Evolutionary conservation across 1,140 invertebrate genomes (phyloP).

Genomic region (Melitaea cinxia): DNA sequence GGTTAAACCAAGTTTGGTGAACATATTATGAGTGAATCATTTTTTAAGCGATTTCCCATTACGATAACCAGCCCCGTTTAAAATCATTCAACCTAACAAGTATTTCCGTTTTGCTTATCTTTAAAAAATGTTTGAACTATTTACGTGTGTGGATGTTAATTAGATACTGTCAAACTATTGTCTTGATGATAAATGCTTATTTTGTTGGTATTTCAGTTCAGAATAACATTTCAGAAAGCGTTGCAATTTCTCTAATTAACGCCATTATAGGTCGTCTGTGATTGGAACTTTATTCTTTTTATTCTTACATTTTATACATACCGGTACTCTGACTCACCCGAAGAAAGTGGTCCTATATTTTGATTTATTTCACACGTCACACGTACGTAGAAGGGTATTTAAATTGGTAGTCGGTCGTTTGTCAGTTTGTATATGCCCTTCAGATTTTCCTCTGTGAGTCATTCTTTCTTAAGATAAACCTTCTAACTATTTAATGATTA

Average conservation of each 20-base stretch:
- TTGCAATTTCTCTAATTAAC: not conserved
- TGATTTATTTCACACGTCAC: not conserved
- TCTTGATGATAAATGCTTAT: not conserved
- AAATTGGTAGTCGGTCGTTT: constrained; percentile 32
- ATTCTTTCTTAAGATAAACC: constrained; percentile 1
- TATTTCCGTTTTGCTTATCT: constrained; percentile 37
- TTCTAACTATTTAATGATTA: no score
- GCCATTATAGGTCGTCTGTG: not conserved
- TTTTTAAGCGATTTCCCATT: constrained; percentile 43
- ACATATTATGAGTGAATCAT: constrained; percentile 29
- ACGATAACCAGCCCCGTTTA: constrained; percentile 41
- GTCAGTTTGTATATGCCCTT: constrained; percentile 39
- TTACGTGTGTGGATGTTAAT: constrained; percentile 34
- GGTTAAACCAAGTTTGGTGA: constrained; percentile 7
- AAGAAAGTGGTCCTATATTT: not conserved
- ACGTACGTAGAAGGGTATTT: constrained; percentile 23
- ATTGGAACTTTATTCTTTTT: not conserved
- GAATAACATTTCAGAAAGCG: not conserved
- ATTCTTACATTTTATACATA: no score
- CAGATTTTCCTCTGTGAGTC: constrained; percentile 39
- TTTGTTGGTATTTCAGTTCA: not conserved
- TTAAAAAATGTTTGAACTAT: constrained; percentile 27
- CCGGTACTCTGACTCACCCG: not conserved
- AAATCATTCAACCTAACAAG: constrained; percentile 42
- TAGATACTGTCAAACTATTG: constrained; percentile 9